Percentiles rank a stretch among this genome's conserved stretches.
Evolutionary conservation across 2,113 vertebrate genomes (phyloP).

Genomic region (Chascanopsetta lugubris): DNA sequence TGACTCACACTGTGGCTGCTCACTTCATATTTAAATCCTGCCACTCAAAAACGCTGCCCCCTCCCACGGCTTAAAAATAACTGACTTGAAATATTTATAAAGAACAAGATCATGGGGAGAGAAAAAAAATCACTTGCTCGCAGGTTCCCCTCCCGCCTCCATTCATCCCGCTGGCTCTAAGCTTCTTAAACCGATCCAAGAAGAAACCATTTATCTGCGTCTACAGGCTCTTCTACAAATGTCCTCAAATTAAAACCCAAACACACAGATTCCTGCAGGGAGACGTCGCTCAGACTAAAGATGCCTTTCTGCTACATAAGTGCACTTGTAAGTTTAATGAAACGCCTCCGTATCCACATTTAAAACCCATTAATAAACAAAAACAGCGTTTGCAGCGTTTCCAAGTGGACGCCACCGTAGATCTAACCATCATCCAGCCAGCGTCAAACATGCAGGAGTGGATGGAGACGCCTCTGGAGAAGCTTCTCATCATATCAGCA

Average conservation of each 20-base stretch:
- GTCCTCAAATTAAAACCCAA: conserved; percentile 45
- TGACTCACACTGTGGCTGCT: background rate
- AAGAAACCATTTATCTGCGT: conserved; percentile 55
- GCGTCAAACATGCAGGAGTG: no score
- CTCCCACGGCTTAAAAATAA: conserved; percentile 9
- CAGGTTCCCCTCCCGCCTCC: conserved; percentile 33
- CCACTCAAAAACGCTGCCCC: conserved; percentile 12
- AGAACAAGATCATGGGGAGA: conserved; percentile 40
- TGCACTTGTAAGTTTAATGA: no score
- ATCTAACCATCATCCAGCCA: no score
- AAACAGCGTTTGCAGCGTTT: no score
- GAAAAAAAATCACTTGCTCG: conserved; percentile 13
- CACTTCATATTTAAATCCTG: conserved; percentile 15
- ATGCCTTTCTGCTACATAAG: no score
- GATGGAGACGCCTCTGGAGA: no score
- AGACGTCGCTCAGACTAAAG: conserved; percentile 33
- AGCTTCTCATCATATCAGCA: background rate
- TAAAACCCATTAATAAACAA: no score
- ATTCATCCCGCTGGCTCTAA: conserved; percentile 52
- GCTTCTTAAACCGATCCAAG: conserved; percentile 50
- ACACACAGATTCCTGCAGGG: conserved; percentile 26
- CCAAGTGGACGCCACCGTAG: no score
- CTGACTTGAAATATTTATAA: conserved; percentile 38
- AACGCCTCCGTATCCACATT: no score
- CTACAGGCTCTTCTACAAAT: conserved; percentile 42